Percentiles rank a stretch among this genome's conserved stretches.
Conservation (phyloP, 2,888 invertebrate species). For the Macropis europaea region DNA sequence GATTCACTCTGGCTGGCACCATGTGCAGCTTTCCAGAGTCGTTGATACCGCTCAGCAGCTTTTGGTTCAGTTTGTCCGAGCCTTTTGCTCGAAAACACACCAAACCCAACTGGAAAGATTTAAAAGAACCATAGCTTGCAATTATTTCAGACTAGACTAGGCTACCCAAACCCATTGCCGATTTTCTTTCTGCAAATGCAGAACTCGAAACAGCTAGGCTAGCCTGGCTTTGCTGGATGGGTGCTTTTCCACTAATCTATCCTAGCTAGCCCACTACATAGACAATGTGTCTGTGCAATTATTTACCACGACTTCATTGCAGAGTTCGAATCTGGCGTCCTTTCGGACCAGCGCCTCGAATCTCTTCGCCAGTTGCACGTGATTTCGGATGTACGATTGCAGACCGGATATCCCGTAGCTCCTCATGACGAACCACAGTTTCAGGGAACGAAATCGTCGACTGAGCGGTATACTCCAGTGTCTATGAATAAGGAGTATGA, state of each 20-base stretch:
- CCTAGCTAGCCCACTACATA: too few species aligned
- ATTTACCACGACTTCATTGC: slow-evolving; percentile 93
- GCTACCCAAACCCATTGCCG: too few species aligned
- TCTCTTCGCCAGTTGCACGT: slow-evolving; percentile 93
- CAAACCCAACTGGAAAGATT: slow-evolving; percentile 87
- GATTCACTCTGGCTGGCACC: slow-evolving; percentile 96
- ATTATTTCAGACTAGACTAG: too few species aligned
- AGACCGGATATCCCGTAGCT: slow-evolving; percentile 96
- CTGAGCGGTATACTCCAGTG: slow-evolving; percentile 99
- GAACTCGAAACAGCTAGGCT: too few species aligned
- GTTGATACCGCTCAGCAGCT: slow-evolving; percentile 94
- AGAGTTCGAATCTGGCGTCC: slow-evolving; percentile 93
- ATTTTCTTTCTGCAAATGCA: too few species aligned
- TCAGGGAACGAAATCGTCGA: slow-evolving; percentile 95
- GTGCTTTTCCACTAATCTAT: too few species aligned
- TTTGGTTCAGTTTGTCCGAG: slow-evolving; percentile 91
- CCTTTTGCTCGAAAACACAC: slow-evolving; percentile 95
- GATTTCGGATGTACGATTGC: slow-evolving; percentile 95
- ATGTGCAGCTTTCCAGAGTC: slow-evolving; percentile 97
- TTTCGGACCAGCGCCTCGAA: slow-evolving; percentile 91
- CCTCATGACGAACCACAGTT: slow-evolving; percentile 98
- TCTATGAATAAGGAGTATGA: slow-evolving; percentile 75
- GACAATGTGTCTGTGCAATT: too few species aligned
- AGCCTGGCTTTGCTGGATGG: too few species aligned
- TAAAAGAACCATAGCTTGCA: too few species aligned